Evolutionary conservation across 2,888 invertebrate species (phyloP).

Genomic region (Seira sanloemensis): DNA sequence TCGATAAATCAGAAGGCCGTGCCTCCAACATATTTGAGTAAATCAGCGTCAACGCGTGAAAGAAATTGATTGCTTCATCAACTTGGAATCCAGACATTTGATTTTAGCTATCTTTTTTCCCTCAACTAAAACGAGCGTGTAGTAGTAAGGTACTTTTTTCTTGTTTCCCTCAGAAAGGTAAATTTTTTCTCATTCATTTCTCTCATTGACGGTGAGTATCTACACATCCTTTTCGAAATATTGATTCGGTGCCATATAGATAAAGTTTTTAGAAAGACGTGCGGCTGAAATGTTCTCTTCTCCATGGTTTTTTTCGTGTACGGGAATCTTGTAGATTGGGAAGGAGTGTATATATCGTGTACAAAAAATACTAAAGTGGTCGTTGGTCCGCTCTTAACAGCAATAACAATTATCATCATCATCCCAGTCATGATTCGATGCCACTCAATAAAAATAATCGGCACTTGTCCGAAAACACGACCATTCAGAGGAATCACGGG

Average conservation of each 20-base stretch:
- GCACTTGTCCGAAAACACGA: constrained; percentile 24
- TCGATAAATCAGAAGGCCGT: not conserved
- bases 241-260: not conserved
- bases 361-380: not conserved
- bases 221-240: no score
- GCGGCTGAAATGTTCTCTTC: not conserved
- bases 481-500: constrained; percentile 55
- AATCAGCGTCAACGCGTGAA: not conserved
- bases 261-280: no score
- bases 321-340: not conserved
- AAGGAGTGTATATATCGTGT: not conserved
- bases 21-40: not conserved
- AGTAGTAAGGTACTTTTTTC: not conserved
- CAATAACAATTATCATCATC: constrained; percentile 9
- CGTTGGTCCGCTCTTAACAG: not conserved
- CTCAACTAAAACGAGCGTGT: no score
- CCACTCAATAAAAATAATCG: constrained; percentile 42
- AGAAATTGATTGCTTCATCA: constrained; percentile 37
- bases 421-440: constrained; percentile 27
- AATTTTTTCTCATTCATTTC: no score
- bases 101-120: no score
- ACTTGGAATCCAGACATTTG: not conserved
- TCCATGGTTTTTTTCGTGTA: not conserved
- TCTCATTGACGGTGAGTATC: no score
- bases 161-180: not conserved